Base-by-base conservation (phyloP, 2,113 vertebrate species). In the Emydocephalus ijimae region DNA sequence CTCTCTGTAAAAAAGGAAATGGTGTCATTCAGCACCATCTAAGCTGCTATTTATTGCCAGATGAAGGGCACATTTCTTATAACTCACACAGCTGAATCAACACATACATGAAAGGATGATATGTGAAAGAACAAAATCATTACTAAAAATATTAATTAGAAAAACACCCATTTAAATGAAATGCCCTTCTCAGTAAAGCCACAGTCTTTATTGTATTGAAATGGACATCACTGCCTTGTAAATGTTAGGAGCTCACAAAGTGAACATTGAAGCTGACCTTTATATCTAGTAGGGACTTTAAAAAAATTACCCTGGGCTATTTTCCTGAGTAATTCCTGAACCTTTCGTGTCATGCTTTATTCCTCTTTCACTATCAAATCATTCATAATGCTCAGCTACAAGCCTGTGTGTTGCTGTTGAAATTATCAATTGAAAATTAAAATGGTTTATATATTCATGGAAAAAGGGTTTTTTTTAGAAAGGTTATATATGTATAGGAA, bases 81-180 rank as follows among this genome's bases (percentile, higher is more conserved):
- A 94, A 89, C n/a, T 91, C 91, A 92, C 91, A 95, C 54, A 94
- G 89, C 74, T 95, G 93, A 96, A 95, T 95, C 96, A 95, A 96
- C 96, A 96, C 26, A 91, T 93, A 74, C 1, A 24, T 2, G 45
- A 64, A 64, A 64, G 69, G 11, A 7, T 10, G 59, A n/a, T 21
- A 39, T 57, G 90, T 43, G 24, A 29, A 93, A 93, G 93, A 90
- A 90, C 87, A 52, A 87, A 74, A 55, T 24, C 85, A 91, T 26
- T 85, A 93, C 94, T 94, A 90, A 4, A 85, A 21, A 5, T 64
- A 87, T 50, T 29, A 23, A 90, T n/a, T 39, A 85, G 52, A 74
- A 88, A 43, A 95, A 10, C 92, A 93, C 24, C 91, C 10, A n/a
- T 90, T n/a, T 50, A 50, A 57, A 45, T 20, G 14, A 43, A 89